These are phyloP conservation scores for Hypothenemus hampei DNA, from an alignment of 1,140 invertebrate species.

Conservation along the genomic window DNA sequence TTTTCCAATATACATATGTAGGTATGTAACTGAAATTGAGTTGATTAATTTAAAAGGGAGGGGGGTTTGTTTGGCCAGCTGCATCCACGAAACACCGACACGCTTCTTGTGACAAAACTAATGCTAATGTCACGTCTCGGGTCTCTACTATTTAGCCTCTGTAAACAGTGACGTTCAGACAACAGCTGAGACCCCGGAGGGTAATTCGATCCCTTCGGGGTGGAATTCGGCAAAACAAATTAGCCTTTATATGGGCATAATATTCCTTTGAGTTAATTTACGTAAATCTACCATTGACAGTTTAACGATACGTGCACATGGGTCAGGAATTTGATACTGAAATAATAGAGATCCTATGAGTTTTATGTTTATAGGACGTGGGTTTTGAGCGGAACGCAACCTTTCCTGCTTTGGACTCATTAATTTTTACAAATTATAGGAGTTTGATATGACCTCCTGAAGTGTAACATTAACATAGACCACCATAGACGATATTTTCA, in stretches of 20 bases:
- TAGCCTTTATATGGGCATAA: conserved; percentile 1
- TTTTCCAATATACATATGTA: no score
- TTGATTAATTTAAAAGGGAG: conserved; percentile 12
- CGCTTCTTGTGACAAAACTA: conserved; percentile 16
- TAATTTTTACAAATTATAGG: no score
- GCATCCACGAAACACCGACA: not conserved
- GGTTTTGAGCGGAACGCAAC: not conserved
- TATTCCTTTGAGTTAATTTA: not conserved
- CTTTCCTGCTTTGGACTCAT: not conserved
- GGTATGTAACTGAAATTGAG: conserved; percentile 7
- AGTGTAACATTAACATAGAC: not conserved
- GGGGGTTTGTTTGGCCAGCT: conserved; percentile 10
- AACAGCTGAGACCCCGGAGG: conserved; percentile 11
- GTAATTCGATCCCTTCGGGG: conserved; percentile 1
- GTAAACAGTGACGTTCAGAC: conserved; percentile 9
- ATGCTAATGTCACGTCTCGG: conserved; percentile 15
- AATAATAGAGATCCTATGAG: not conserved
- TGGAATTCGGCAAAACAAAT: conserved; percentile 13
- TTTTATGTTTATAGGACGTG: not conserved
- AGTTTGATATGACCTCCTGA: no score
- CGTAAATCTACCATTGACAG: no score
- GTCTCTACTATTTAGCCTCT: conserved; percentile 7
- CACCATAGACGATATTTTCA: no score
- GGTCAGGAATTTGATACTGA: not conserved
- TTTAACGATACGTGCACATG: no score